Percentiles rank a stretch among this genome's conserved stretches.
These are phyloP conservation scores for Hestina assimilis DNA, from an alignment of 1,140 invertebrate species.

Conservation along the genomic window DNA sequence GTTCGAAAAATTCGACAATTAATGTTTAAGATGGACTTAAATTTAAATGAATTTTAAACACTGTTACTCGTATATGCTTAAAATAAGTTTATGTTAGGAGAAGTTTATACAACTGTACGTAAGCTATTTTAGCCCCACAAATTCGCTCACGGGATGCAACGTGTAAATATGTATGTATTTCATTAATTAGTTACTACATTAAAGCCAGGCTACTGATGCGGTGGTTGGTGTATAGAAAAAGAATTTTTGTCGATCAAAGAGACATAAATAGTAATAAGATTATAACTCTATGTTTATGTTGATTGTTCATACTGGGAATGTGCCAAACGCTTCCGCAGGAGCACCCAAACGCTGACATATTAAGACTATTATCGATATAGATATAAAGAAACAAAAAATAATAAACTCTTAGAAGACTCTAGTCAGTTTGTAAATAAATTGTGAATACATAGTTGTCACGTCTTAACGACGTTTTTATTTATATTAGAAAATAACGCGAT, in stretches of 20 bases:
- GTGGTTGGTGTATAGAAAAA: constrained; percentile 38
- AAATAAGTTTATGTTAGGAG: constrained; percentile 67
- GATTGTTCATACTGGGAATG: constrained; percentile 59
- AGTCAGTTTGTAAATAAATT: constrained; percentile 77
- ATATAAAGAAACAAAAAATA: constrained; percentile 58
- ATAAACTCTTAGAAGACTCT: constrained; percentile 68
- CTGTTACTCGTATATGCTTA: constrained; percentile 76
- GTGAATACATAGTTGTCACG: constrained; percentile 73
- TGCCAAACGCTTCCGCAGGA: constrained; percentile 69
- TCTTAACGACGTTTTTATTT: constrained; percentile 70
- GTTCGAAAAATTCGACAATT: constrained; percentile 56
- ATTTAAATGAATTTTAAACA: constrained; percentile 72
- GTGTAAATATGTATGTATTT: constrained; percentile 71
- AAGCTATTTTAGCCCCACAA: constrained; percentile 65
- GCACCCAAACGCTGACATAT: constrained; percentile 55
- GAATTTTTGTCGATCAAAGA: constrained; percentile 33
- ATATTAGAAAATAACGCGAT: constrained; percentile 72
- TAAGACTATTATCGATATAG: constrained; percentile 61
- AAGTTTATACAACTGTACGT: constrained; percentile 71
- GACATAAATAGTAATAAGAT: constrained; percentile 31
- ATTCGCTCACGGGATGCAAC: constrained; percentile 41
- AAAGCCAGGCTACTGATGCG: constrained; percentile 26
- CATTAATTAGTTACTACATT: constrained; percentile 41
- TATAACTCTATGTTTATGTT: constrained; percentile 30
- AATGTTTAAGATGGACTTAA: constrained; percentile 62